A percentile compares a stretch with the other conserved stretches of the same genome.
Conservation (phyloP, 2,888 invertebrate species). For the Ormyrus pomaceus region DNA sequence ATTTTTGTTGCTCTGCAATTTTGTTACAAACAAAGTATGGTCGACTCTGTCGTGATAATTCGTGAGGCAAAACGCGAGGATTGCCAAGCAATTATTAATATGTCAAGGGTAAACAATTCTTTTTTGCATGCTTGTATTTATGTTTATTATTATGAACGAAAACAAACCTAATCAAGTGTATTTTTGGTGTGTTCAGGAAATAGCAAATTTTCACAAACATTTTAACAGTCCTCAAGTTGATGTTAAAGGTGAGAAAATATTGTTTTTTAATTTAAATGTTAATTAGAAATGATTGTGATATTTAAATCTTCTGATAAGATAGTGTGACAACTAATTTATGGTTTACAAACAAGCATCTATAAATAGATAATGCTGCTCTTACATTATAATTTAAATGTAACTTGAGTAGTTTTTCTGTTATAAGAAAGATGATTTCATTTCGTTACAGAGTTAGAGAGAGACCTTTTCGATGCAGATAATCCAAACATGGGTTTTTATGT, state of each 20-base stretch:
- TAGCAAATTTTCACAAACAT: constrained; percentile 56
- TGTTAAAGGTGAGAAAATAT: constrained; percentile 44
- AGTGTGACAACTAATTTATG: not conserved
- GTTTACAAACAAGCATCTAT: not conserved
- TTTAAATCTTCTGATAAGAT: not conserved
- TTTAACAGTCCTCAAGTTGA: constrained; percentile 52
- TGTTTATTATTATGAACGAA: not conserved
- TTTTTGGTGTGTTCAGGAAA: constrained; percentile 44
- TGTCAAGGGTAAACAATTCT: constrained; percentile 47
- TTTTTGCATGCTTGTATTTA: not conserved
- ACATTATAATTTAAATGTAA: not conserved
- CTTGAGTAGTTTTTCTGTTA: not conserved
- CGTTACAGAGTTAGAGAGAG: constrained; percentile 80
- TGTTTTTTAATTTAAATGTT: not conserved
- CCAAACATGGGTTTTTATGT: constrained; percentile 85
- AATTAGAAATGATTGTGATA: no score
- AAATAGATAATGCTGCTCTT: not conserved
- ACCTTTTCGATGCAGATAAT: constrained; percentile 82
- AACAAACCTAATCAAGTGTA: constrained; percentile 19
- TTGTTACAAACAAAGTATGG: not conserved
- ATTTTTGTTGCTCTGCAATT: not conserved
- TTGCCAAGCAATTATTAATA: constrained; percentile 63
- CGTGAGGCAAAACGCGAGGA: constrained; percentile 68
- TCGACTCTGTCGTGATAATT: constrained; percentile 59
- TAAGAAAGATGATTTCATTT: constrained; percentile 1